phyloP scores from a whole-genome alignment of 2,113 vertebrate genomes.

The Platysternon megacephalum region DNA sequence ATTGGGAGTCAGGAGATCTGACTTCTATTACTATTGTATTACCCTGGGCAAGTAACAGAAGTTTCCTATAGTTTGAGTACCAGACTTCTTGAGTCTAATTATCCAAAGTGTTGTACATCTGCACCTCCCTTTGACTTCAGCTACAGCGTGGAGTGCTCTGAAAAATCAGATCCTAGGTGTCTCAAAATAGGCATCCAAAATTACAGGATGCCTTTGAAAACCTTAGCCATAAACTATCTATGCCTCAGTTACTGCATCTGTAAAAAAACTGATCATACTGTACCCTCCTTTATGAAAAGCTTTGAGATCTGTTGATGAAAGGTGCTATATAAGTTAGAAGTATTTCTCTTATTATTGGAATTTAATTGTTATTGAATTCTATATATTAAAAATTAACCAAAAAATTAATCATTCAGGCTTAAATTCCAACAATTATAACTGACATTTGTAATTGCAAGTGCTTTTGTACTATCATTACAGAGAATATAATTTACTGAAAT shows the following conservation, averaged over 20 bases:
- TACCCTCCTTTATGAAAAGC: neutral
- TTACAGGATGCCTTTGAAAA: neutral
- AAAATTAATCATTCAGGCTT: neutral
- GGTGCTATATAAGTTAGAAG: neutral
- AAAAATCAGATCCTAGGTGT: neutral
- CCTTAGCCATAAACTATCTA: neutral
- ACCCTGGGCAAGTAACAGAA: neutral
- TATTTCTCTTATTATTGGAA: neutral
- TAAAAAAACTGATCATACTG: neutral
- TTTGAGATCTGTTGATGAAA: neutral
- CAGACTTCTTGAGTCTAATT: neutral
- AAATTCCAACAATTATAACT: neutral
- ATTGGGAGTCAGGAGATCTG: neutral
- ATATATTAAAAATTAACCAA: slow-evolving; percentile 18
- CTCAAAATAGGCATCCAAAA: neutral
- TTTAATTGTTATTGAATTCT: neutral
- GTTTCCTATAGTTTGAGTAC: neutral
- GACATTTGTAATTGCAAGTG: neutral
- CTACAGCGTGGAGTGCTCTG: accelerated
- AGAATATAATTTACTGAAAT: neutral
- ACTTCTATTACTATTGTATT: neutral
- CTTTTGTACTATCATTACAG: neutral
- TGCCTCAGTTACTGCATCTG: neutral
- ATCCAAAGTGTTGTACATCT: neutral
- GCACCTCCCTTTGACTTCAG: neutral